Evolutionary conservation across 2,113 vertebrate genomes (phyloP), one percentile per base, ranked within the genome.

Genomic region (Hymenochirus boettgeri): DNA sequence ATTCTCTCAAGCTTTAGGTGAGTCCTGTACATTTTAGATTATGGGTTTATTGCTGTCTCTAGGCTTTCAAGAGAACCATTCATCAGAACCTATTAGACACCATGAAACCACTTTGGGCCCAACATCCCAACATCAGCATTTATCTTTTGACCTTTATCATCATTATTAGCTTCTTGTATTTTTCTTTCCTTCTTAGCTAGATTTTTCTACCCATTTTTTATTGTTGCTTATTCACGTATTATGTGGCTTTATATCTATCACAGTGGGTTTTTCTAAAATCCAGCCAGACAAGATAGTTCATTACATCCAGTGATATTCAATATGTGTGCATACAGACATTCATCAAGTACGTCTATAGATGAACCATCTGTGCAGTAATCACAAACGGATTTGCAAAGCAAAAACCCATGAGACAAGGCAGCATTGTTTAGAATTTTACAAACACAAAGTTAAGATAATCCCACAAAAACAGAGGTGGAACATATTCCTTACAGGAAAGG

Each of bases 391-490:
- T 71, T 69, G 61, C 62, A 18, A 5, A 50, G n/a, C 11, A 31
- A 51, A 71, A 71, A 9, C 77, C 71, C 71, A 48, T 13, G 70
- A 67, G 79, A 73, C 2, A 33, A 75, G 24, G 8, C 60, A 23
- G 27, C 2, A 18, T 23, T 76, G 61, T 71, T 19, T 73, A 63
- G 31, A 48, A 58, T 67, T n/a, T 18, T 24, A 42, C 75, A 76
- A 74, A 66, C 61, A 77, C 72, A 0, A 0, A 70, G 76, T 72
- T 73, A 50, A 67, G 54, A 71, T 74, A 53, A 71, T 75, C 75
- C 74, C 69, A 26, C 56, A 59, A 72, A 52, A 57, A 60, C 7
- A 58, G 70, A 18, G 42, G 73, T 7, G 70, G 51, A 69, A 73
- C 35, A 70, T 1, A 9, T 4, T 72, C 53, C 60, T 45, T n/a